phyloP scores from a whole-genome alignment of 2,797 vertebrate species.

The Danionella dracula region DNA sequence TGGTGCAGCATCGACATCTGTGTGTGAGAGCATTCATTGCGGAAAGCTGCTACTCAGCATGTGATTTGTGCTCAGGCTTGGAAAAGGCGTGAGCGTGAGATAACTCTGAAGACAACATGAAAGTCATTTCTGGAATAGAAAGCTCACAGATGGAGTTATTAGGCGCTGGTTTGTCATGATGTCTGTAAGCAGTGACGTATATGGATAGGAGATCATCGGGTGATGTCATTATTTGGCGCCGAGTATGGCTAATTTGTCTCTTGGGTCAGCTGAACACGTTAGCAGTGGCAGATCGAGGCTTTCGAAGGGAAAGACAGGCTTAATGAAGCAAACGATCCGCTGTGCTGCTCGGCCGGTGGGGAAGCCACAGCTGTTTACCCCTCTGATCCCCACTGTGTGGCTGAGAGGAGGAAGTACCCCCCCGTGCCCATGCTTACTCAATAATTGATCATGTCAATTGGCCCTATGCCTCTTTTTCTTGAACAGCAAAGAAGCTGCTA shows the following conservation, averaged over 20 bases:
- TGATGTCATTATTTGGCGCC: conserved; percentile 18
- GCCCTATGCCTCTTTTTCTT: neutral
- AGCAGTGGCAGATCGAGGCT: conserved; percentile 1
- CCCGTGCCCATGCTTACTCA: conserved; percentile 60
- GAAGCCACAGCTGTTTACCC: conserved; percentile 64
- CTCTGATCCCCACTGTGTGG: conserved; percentile 65
- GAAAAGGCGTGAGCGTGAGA: neutral
- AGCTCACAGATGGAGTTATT: neutral
- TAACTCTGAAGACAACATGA: neutral
- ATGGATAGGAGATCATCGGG: neutral
- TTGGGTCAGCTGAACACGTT: conserved; percentile 13
- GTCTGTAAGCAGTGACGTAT: neutral
- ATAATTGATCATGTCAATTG: conserved; percentile 59
- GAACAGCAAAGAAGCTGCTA: neutral
- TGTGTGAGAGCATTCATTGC: conserved; percentile 20
- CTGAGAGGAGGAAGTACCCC: conserved; percentile 63
- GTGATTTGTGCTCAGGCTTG: conserved; percentile 3
- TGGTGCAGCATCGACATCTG: conserved; percentile 12
- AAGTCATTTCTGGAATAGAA: neutral
- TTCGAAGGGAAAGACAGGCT: neutral
- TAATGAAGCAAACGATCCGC: conserved; percentile 55
- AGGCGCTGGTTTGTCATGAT: conserved; percentile 22
- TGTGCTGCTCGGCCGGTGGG: conserved; percentile 47
- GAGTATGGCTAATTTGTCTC: neutral
- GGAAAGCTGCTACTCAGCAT: neutral